Evolutionary conservation across 2,113 vertebrate species (phyloP).

Genomic region (Otolemur garnettii): DNA sequence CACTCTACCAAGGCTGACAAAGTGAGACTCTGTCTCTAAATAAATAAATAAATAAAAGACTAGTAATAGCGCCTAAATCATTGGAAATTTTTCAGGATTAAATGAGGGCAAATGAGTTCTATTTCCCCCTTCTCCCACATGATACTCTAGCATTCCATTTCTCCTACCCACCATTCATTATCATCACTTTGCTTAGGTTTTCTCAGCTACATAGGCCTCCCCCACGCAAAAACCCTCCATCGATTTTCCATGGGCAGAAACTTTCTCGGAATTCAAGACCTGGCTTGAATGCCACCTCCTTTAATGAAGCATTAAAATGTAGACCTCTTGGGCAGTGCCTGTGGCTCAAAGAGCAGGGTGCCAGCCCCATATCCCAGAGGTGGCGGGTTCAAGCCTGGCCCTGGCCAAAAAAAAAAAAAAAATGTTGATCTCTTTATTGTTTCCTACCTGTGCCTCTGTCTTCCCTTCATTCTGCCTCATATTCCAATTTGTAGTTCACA

Average conservation of each 20-base stretch:
- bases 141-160: neutral
- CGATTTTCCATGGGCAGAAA: constrained; percentile 23
- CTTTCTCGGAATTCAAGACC: neutral
- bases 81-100: neutral
- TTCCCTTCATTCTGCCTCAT: neutral
- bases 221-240: neutral
- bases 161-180: neutral
- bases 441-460: neutral
- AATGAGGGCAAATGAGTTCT: neutral
- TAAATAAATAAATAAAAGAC: too few relatives aligned
- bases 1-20: too few relatives aligned
- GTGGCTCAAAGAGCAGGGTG: too few relatives aligned
- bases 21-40: too few relatives aligned
- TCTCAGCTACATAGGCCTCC: neutral
- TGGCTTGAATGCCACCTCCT: neutral
- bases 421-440: neutral
- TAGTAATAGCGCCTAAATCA: neutral
- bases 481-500: neutral
- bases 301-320: neutral
- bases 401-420: neutral
- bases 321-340: neutral
- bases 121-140: neutral
- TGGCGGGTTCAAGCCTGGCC: too few relatives aligned
- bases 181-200: neutral
- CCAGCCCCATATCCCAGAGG: too few relatives aligned